phyloP scores from a whole-genome alignment of 2,888 invertebrate genomes.

The Drosophila cognata region DNA sequence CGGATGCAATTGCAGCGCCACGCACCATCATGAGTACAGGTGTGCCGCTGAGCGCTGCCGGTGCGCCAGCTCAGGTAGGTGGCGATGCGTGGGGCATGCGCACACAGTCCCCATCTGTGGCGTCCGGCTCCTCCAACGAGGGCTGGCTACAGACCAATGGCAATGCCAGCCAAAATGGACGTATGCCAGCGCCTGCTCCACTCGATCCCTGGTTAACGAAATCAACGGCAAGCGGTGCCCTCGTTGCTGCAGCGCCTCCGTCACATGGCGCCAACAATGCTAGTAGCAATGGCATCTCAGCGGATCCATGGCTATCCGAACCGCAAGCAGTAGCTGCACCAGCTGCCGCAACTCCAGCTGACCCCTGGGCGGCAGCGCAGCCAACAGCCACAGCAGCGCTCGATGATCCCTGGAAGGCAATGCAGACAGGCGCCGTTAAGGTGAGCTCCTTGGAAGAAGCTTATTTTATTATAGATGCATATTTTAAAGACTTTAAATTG shows the following conservation, averaged over 20 bases:
- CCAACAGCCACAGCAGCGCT: constrained; percentile 62
- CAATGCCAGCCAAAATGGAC: constrained; percentile 67
- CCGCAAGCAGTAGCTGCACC: constrained; percentile 42
- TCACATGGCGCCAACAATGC: constrained; percentile 46
- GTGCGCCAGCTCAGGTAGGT: constrained; percentile 34
- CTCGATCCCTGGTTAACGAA: constrained; percentile 83
- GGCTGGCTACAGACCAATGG: constrained; percentile 84
- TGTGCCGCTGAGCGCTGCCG: constrained; percentile 63
- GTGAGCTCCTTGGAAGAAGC: constrained; percentile 43
- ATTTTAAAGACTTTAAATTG: not conserved
- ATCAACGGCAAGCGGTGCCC: constrained; percentile 51
- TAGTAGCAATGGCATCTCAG: constrained; percentile 49
- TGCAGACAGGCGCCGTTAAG: constrained; percentile 84
- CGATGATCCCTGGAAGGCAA: constrained; percentile 87
- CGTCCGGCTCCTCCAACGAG: constrained; percentile 84
- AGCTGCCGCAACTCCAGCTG: constrained; percentile 59
- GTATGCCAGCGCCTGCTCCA: constrained; percentile 59
- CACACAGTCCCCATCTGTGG: constrained; percentile 84
- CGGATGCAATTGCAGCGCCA: constrained; percentile 59
- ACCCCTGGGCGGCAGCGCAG: constrained; percentile 74
- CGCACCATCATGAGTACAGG: constrained; percentile 75
- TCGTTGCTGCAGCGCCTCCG: constrained; percentile 61
- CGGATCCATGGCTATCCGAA: constrained; percentile 83
- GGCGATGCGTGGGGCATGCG: constrained; percentile 82
- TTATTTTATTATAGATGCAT: not conserved